Percentiles rank a stretch among this genome's conserved stretches.
Evolutionary conservation across 64 coral and sea anemone genomes (phyloP).

Genomic region (Anthopleura sola): DNA sequence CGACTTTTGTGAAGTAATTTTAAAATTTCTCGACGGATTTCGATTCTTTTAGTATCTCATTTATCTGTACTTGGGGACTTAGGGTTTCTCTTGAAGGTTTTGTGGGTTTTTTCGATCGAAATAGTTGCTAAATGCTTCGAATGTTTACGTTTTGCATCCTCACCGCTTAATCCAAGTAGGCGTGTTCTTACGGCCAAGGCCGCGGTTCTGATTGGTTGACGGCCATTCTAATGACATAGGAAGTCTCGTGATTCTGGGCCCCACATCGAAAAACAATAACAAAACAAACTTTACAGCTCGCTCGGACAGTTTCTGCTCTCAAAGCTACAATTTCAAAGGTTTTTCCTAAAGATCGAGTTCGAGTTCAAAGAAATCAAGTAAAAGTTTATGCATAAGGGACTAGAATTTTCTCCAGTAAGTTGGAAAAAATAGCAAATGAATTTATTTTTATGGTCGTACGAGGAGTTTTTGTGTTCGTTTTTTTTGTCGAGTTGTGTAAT

Average conservation of each 20-base stretch:
- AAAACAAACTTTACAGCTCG: slow-evolving; percentile 72
- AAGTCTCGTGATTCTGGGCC: slow-evolving; percentile 94
- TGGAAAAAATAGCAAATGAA: slow-evolving; percentile 5
- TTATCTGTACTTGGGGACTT: background rate
- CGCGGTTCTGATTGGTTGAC: slow-evolving; percentile 71
- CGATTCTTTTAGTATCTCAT: background rate
- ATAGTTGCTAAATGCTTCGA: slow-evolving; percentile 30
- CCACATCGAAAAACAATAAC: slow-evolving; percentile 97
- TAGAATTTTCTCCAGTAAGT: slow-evolving; percentile 79
- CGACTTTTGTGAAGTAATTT: background rate
- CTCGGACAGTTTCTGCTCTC: slow-evolving; percentile 21
- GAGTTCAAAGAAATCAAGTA: background rate
- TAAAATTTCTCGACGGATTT: background rate
- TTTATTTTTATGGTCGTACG: slow-evolving; percentile 12
- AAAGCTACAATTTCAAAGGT: background rate
- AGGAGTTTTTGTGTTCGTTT: slow-evolving; percentile 16
- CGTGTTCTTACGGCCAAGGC: slow-evolving; percentile 64
- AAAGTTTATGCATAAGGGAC: slow-evolving; percentile 79
- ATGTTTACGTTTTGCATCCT: slow-evolving; percentile 44
- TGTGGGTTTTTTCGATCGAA: slow-evolving; percentile 12
- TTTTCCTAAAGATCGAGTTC: background rate
- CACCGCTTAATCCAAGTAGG: slow-evolving; percentile 63
- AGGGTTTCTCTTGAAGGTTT: background rate
- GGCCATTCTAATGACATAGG: slow-evolving; percentile 54
- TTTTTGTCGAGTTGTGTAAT: slow-evolving; percentile 7